These are phyloP conservation scores for Oryzias melastigma DNA, from an alignment of 2,113 vertebrate genomes.

Conservation along the genomic window DNA sequence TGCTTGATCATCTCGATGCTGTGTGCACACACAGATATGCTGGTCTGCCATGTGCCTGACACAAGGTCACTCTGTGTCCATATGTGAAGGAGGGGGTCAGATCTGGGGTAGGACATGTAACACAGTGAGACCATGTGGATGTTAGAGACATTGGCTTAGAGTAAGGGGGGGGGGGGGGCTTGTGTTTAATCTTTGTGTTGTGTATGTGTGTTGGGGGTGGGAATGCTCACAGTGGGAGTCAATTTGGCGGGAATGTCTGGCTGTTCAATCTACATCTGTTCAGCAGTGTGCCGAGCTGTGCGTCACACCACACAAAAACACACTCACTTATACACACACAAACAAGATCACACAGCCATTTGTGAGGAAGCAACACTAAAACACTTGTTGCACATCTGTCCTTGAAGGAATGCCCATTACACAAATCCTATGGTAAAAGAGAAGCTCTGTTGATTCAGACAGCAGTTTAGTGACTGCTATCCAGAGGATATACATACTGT, in stretches of 20 bases:
- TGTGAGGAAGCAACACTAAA: conserved; percentile 54
- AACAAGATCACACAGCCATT: conserved; percentile 69
- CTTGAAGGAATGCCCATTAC: conserved; percentile 38
- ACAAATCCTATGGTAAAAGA: conserved; percentile 30
- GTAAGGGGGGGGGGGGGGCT: conserved; percentile 9
- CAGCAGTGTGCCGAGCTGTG: conserved; percentile 75
- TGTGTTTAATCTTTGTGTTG: conserved; percentile 14
- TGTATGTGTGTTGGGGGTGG: conserved; percentile 48
- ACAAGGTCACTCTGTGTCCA: conserved; percentile 84
- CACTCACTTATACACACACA: background rate
- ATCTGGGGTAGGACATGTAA: conserved; percentile 32
- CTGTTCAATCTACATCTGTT: conserved; percentile 86
- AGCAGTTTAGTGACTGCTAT: conserved; percentile 41
- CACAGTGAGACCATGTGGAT: conserved; percentile 9
- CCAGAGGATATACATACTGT: conserved; percentile 26
- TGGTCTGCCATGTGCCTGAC: conserved; percentile 80
- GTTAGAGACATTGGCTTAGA: conserved; percentile 35
- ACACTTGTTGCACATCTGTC: conserved; percentile 71
- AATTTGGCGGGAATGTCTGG: conserved; percentile 73
- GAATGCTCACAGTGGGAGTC: conserved; percentile 79
- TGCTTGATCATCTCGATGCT: conserved; percentile 79
- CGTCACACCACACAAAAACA: conserved; percentile 31
- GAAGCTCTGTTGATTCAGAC: conserved; percentile 61
- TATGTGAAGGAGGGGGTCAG: conserved; percentile 8
- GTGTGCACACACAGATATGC: conserved; percentile 27